Base-by-base conservation (phyloP, 2,888 invertebrate genomes). In the Conus canariensis region DNA sequence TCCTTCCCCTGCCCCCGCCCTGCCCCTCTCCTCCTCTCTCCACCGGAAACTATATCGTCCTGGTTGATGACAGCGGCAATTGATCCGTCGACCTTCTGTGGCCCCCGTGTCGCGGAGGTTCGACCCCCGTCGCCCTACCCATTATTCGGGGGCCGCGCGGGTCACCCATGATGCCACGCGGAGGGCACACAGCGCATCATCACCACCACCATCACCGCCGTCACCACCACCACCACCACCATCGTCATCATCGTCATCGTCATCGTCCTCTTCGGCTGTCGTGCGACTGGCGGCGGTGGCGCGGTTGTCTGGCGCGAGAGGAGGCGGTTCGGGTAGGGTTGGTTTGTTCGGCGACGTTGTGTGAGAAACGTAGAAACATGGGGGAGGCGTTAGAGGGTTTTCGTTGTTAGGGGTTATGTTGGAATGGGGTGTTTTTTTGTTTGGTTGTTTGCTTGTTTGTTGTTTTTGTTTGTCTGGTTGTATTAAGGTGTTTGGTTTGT, bases 71-170 rank as follows among this genome's bases (percentile, higher is more conserved):
- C 85, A 70, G 85, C 67, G 59, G 16, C 89, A 89, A 89, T 89
- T 89, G 85, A 89, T 89, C 85, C 58, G 85, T 19, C 77, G 89
- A 85, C 89, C 85, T 59, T 82, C 70, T 45, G 25, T n/a, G 89
- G 82, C 82, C 82, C 82, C 19, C 12, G 58, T 19, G 82, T 83
- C 56, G 82, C 56, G 19, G 58, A 58, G 82, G 82, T 58, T 56
- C 58, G 82, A 83, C 82, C 82, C 82, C 85, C 59, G 70, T 64
- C 74, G 85, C 85, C 70, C 82, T 70, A n/a, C 25, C 87, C 45
- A 74, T 87, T 87, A 87, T 87, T 74, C 6, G 87, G 87, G 87
- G 87, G 87, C 87, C 56, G 82, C 22, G 82, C 58, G 82, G 82
- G 82, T 83, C 82, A 56, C 10, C 56, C 19, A 25, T 58, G 56